Evolutionary conservation across 2,113 vertebrate genomes (phyloP).

Genomic region (Indicator indicator): DNA sequence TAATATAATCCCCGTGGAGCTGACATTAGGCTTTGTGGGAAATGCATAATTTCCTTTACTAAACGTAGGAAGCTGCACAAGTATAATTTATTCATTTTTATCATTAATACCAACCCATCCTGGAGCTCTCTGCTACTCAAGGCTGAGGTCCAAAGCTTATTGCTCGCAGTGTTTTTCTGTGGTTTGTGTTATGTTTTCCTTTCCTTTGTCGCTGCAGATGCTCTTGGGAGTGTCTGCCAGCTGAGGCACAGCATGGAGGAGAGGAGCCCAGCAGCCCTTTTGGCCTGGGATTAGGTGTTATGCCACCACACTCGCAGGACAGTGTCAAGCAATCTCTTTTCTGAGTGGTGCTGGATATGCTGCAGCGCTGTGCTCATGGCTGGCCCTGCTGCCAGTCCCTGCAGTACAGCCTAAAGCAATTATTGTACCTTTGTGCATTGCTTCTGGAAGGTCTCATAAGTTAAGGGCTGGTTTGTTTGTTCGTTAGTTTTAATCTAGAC

Average conservation of each 20-base stretch:
- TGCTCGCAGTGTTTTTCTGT: background rate
- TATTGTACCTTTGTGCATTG: constrained; percentile 13
- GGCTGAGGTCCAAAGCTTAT: background rate
- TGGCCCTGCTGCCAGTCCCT: background rate
- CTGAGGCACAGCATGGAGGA: accelerated
- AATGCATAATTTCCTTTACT: constrained; percentile 65
- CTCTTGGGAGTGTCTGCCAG: background rate
- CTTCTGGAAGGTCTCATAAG: constrained; percentile 17
- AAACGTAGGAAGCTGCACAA: constrained; percentile 43
- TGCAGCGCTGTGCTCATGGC: accelerated
- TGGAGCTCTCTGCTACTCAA: background rate
- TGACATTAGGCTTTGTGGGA: constrained; percentile 59
- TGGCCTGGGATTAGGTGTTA: background rate
- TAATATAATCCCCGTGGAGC: constrained; percentile 59
- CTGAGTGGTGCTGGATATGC: background rate
- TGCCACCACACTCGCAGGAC: accelerated
- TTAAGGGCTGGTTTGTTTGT: constrained; percentile 40
- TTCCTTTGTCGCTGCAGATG: background rate
- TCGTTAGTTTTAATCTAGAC: constrained; percentile 52
- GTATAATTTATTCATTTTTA: constrained; percentile 63
- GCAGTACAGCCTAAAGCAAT: background rate
- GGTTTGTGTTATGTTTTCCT: background rate
- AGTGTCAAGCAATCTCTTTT: background rate
- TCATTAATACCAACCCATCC: constrained; percentile 52
- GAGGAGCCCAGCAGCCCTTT: background rate